phyloP scores from a whole-genome alignment of 2,888 invertebrate species.

The Diaphora mendica region DNA sequence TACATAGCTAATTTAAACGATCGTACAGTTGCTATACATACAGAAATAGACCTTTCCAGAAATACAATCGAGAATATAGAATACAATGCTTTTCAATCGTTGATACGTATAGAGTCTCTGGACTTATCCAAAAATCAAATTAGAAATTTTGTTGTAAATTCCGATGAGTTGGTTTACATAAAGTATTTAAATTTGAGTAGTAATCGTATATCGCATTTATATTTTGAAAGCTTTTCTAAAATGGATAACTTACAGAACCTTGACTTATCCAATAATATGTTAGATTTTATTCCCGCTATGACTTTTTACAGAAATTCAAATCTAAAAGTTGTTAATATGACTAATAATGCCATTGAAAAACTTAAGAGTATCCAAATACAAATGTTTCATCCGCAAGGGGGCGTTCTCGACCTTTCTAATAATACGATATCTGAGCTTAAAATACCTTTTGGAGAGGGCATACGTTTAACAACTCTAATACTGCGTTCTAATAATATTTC shows the following conservation, averaged over 20 bases:
- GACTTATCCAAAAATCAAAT: conserved; percentile 74
- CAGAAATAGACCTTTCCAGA: conserved; percentile 74
- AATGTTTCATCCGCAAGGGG: conserved; percentile 72
- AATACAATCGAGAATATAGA: conserved; percentile 70
- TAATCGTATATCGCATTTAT: conserved; percentile 65
- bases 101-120: conserved; percentile 63
- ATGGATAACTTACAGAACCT: conserved; percentile 75
- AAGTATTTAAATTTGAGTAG: conserved; percentile 72
- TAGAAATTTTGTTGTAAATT: conserved; percentile 64
- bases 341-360: conserved; percentile 64
- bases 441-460: conserved; percentile 67
- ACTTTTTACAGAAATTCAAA: conserved; percentile 64
- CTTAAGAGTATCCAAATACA: conserved; percentile 64
- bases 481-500: conserved; percentile 72
- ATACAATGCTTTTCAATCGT: conserved; percentile 72
- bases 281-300: conserved; percentile 68
- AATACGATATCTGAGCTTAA: conserved; percentile 66
- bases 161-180: conserved; percentile 63
- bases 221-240: conserved; percentile 66
- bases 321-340: conserved; percentile 72
- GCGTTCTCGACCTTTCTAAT: conserved; percentile 74
- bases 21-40: conserved; percentile 57
- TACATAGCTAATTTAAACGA: conserved; percentile 51
- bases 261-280: conserved; percentile 73
- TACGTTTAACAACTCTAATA: conserved; percentile 61